These are phyloP conservation scores for Phaenicophaeus curvirostris DNA, from an alignment of 2,797 vertebrate species.

Conservation along the genomic window DNA sequence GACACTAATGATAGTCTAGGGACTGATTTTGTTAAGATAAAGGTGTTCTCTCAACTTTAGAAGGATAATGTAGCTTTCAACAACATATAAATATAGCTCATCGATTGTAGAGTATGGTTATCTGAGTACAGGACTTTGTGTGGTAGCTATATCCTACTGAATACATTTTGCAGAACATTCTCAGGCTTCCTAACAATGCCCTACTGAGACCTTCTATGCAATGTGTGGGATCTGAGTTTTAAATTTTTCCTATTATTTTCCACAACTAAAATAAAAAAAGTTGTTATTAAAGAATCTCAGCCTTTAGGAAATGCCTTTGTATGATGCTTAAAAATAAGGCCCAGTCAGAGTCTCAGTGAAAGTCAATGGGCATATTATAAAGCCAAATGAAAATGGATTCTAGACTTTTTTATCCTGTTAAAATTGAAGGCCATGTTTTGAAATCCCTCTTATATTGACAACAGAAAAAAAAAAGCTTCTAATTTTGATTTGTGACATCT, in stretches of 20 bases:
- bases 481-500: not conserved
- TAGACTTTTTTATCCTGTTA: not conserved
- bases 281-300: not conserved
- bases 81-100: slow-evolving; percentile 1
- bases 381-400: not conserved
- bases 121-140: not conserved
- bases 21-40: slow-evolving; percentile 28
- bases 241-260: not conserved
- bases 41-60: slow-evolving; percentile 1
- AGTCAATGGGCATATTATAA: not conserved
- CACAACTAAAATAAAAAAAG: not conserved
- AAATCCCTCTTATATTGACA: not conserved
- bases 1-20: slow-evolving; percentile 21
- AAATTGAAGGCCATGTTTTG: not conserved
- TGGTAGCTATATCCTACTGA: not conserved
- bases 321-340: not conserved
- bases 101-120: not conserved
- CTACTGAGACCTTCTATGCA: not conserved
- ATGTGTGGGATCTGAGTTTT: not conserved
- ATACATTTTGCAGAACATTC: not conserved
- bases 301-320: not conserved
- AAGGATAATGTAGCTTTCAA: slow-evolving; percentile 19
- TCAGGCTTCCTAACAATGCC: not conserved
- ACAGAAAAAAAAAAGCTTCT: not conserved
- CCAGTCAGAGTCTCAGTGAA: not conserved